Conservation (phyloP, 2,888 invertebrate species). For the Leucophora obtusa region DNA sequence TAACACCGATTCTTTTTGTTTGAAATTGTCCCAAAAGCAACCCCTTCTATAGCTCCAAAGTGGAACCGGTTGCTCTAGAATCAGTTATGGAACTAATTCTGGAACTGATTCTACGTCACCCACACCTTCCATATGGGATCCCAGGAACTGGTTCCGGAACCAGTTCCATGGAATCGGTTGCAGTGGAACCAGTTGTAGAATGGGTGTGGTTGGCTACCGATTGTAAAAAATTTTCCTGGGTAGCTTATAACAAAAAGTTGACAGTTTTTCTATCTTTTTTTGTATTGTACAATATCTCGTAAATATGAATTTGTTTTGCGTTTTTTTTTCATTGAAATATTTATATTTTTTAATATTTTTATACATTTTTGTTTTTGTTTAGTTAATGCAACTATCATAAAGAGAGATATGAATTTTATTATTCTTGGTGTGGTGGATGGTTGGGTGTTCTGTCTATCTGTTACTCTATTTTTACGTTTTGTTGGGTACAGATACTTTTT, state of each 20-base stretch:
- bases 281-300: conserved; percentile 31
- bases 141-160: no score
- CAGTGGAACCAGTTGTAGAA: no score
- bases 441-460: conserved; percentile 29
- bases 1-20: no score
- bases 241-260: conserved; percentile 16
- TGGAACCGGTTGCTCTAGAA: no score
- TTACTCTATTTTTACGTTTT: conserved; percentile 42
- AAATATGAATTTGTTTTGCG: conserved; percentile 32
- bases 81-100: no score
- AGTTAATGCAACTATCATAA: conserved; percentile 36
- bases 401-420: conserved; percentile 41
- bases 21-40: no score
- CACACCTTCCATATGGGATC: no score
- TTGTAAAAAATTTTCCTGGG: no score
- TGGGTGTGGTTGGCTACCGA: no score
- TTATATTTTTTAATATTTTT: conserved; percentile 20
- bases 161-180: no score
- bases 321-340: conserved; percentile 1
- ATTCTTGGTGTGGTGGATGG: conserved; percentile 10
- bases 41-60: no score
- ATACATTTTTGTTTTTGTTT: background rate
- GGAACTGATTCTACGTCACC: no score
- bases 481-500: conserved; percentile 11
- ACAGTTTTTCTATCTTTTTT: conserved; percentile 29